A percentile compares a stretch with the other conserved stretches of the same genome.
Evolutionary conservation across 30 jellyfish, hydroid and myxozoan genomes (phyloP).

Genomic region (Aurelia aurita complex sp. Pacific): DNA sequence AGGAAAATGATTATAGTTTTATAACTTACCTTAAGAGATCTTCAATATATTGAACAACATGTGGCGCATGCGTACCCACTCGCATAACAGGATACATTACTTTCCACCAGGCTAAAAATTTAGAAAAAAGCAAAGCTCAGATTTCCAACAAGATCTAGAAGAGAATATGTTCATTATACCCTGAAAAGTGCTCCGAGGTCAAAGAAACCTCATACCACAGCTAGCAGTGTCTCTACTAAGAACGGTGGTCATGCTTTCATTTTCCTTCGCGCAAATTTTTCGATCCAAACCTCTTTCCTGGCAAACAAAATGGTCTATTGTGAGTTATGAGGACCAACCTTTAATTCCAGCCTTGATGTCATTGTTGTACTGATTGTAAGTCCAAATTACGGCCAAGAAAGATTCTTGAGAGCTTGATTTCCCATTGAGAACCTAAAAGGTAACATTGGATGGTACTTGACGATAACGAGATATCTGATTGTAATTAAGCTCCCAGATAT

Average conservation of each 20-base stretch:
- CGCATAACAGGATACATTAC: conserved; percentile 39
- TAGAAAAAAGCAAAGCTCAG: neutral
- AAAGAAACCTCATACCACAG: no score
- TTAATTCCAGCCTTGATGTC: conserved; percentile 63
- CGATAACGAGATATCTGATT: neutral
- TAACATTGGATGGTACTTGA: neutral
- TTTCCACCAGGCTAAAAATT: conserved; percentile 23
- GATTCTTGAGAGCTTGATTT: conserved; percentile 69
- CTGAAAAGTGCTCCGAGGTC: no score
- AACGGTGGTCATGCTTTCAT: no score
- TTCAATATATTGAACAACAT: conserved; percentile 28
- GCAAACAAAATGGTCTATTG: no score
- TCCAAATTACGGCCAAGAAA: conserved; percentile 87
- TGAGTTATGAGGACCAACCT: conserved; percentile 27
- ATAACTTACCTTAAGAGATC: conserved; percentile 22
- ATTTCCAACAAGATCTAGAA: no score
- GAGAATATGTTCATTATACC: no score
- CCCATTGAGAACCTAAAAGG: conserved; percentile 59
- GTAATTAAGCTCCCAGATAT: neutral
- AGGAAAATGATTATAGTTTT: neutral
- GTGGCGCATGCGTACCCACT: conserved; percentile 49
- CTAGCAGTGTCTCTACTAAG: no score
- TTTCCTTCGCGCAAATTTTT: no score
- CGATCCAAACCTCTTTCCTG: no score
- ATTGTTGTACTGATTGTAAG: conserved; percentile 48